Base-by-base conservation (phyloP, 2,113 vertebrate genomes). In the Pimephales promelas region DNA sequence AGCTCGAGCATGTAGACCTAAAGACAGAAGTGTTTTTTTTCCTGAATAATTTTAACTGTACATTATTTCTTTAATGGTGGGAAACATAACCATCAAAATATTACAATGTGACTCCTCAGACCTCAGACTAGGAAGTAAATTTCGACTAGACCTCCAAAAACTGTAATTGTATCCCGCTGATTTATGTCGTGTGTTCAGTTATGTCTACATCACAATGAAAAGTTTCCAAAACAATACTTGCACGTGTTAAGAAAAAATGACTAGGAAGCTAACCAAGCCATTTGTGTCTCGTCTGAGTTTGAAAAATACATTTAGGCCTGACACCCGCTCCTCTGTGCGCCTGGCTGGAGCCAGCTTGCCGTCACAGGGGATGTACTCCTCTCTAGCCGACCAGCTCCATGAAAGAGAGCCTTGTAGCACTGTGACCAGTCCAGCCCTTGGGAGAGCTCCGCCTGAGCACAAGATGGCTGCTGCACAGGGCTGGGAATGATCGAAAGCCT, bases 401-500 rank as follows among this genome's bases (percentile, higher is more conserved):
- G 85, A 83, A 86, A 80, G 85, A 83, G 34, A 57, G 85, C 77
- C 81, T 83, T 83, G 85, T 83, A 66, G 70, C 81, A 18, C 57
- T 75, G 68, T 61, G 56, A 47, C 28, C 56, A 74, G 59, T 72
- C 81, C 81, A 86, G 75, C 57, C 83, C 85, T 61, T 80, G 85
- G 85, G 49, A 78, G 43, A 47, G n/a, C 52, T 26, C 10, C 24
- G 75, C 70, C 47, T 47, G 59, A 74, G 68, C 64, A 79, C 74
- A 83, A 86, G 85, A 83, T 86, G 85, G 85, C 85, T 79, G 47
- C 81, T 71, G 34, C 52, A 45, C 10, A 10, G 43, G 62, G 3
- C 54, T 43, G 52, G 31, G 16, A 59, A 24, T 26, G 74, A 28
- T 79, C 64, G 5, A 72, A 71, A 59, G 75, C 47, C 24, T 47